These are phyloP conservation scores for Pterois miles DNA, from an alignment of 2,797 vertebrate species.

Conservation along the genomic window DNA sequence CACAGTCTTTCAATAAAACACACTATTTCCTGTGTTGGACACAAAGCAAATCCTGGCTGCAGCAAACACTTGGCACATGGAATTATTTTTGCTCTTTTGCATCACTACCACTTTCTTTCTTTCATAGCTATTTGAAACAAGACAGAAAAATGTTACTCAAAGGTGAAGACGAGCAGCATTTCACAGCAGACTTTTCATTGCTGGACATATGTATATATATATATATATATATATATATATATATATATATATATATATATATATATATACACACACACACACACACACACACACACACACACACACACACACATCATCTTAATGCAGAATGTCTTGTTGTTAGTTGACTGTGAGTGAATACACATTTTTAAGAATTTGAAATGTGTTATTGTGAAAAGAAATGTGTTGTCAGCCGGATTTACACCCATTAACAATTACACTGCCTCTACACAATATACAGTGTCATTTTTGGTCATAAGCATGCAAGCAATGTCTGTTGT, in stretches of 20 bases:
- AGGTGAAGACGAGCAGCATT: neutral
- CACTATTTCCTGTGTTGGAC: neutral
- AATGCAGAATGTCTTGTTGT: neutral
- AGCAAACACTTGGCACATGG: neutral
- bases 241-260: too few species aligned
- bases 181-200: neutral
- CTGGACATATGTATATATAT: neutral
- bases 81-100: constrained; percentile 4
- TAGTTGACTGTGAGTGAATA: neutral
- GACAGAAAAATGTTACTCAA: neutral
- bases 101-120: neutral
- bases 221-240: neutral
- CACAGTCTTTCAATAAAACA: neutral
- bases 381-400: too few species aligned
- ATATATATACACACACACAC: too few species aligned
- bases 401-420: neutral
- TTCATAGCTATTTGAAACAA: neutral
- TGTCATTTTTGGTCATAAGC: neutral
- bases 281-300: too few species aligned
- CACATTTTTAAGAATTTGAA: neutral
- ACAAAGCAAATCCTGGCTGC: neutral
- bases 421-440: neutral
- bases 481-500: neutral
- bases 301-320: too few species aligned
- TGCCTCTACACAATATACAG: neutral